Evolutionary conservation across 2,797 vertebrate species (phyloP).

Genomic region (Pygocentrus nattereri): DNA sequence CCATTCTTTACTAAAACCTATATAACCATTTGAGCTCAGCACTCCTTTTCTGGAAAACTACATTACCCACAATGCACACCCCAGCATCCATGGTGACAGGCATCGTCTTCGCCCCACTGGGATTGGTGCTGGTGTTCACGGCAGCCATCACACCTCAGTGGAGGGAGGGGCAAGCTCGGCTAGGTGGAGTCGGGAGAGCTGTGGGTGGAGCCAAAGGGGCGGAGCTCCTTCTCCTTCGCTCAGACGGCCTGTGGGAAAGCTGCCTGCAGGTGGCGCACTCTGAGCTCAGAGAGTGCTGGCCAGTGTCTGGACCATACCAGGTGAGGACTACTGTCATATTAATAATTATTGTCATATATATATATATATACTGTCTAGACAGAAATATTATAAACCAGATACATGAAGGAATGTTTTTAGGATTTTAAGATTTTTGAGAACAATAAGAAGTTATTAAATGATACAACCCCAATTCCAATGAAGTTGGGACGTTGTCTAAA

Average conservation of each 20-base stretch:
- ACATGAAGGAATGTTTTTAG: too few species aligned
- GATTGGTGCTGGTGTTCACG: constrained; percentile 81
- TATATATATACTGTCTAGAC: too few species aligned
- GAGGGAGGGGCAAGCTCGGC: constrained; percentile 77
- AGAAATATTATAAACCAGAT: too few species aligned
- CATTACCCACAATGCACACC: constrained; percentile 73
- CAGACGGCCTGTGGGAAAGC: constrained; percentile 83
- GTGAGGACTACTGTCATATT: background rate
- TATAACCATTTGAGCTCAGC: background rate
- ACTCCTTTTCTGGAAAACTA: background rate
- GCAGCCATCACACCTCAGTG: constrained; percentile 85
- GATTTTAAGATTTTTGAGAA: too few species aligned
- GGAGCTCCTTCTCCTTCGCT: constrained; percentile 73
- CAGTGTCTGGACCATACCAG: constrained; percentile 75
- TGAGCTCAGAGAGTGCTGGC: constrained; percentile 82
- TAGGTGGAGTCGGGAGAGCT: constrained; percentile 64
- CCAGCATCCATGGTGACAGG: constrained; percentile 82
- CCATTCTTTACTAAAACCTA: too few species aligned
- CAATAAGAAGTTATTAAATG: too few species aligned
- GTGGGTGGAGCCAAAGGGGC: constrained; percentile 53
- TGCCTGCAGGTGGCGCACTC: constrained; percentile 81
- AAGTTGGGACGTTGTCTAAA: too few species aligned
- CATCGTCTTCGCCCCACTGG: constrained; percentile 82
- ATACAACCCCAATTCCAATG: too few species aligned
- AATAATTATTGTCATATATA: too few species aligned